Conservation (phyloP, 1,140 invertebrate species). For the Orchesella cincta region DNA sequence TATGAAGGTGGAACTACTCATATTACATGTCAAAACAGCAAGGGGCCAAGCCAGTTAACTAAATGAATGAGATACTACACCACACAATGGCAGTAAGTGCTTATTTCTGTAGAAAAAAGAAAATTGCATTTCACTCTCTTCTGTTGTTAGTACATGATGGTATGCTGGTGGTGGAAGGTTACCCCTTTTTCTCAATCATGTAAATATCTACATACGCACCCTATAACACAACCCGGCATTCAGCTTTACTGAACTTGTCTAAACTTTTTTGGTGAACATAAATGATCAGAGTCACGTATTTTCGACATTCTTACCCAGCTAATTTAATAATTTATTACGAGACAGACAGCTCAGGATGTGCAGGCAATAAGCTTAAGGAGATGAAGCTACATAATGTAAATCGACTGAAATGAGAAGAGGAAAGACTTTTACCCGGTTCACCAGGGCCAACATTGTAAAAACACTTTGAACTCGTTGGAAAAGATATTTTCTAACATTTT, state of each 20-base stretch:
- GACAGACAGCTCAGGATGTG: not conserved
- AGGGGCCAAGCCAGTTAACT: not conserved
- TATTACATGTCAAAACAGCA: not conserved
- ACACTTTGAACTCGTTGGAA: not conserved
- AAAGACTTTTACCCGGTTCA: slow-evolving; percentile 1
- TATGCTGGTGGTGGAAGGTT: no score
- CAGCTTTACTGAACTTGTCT: no score
- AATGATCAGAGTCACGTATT: slow-evolving; percentile 28
- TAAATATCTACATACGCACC: no score
- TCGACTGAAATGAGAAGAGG: slow-evolving; percentile 6
- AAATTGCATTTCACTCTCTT: not conserved
- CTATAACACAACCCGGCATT: no score
- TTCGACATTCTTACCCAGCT: slow-evolving; percentile 24
- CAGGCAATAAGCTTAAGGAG: slow-evolving; percentile 19
- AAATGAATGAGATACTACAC: not conserved
- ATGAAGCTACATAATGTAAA: slow-evolving; percentile 1
- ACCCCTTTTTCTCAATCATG: no score
- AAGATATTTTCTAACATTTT: not conserved
- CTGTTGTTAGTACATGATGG: no score
- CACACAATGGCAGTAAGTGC: no score
- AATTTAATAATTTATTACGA: slow-evolving; percentile 28
- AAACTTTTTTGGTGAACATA: not conserved
- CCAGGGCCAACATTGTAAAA: no score
- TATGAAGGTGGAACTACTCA: no score
- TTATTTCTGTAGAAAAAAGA: no score